Conservation (phyloP, 2,113 vertebrate species). For the Myotis brandtii region DNA sequence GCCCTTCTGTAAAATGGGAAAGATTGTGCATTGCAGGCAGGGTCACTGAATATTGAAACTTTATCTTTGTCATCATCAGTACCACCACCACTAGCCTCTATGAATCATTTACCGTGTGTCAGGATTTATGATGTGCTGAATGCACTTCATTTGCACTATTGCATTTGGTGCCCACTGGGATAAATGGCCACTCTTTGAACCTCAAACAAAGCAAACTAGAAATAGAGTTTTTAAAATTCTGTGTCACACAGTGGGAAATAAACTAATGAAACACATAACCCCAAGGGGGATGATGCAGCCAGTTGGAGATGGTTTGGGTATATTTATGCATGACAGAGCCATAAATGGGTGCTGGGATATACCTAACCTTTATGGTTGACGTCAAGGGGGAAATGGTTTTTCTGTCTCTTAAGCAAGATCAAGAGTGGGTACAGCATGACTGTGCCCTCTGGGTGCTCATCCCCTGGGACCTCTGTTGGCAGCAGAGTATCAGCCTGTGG, state of each 20-base stretch:
- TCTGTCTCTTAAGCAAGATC: slow-evolving; percentile 64
- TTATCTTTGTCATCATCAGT: not conserved
- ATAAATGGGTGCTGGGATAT: slow-evolving; percentile 74
- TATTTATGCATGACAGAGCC: slow-evolving; percentile 56
- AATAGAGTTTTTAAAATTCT: slow-evolving; percentile 42
- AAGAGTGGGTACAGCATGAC: slow-evolving; percentile 20
- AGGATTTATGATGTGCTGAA: not conserved
- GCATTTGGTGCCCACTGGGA: not conserved
- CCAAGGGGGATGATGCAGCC: slow-evolving; percentile 13
- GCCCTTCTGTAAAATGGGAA: not conserved
- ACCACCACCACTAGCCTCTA: not conserved
- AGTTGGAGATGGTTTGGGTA: slow-evolving; percentile 7
- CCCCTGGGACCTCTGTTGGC: slow-evolving; percentile 72
- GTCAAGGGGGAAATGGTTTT: slow-evolving; percentile 63
- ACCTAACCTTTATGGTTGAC: slow-evolving; percentile 79
- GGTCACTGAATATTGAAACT: not conserved
- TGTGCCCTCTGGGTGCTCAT: slow-evolving; percentile 62
- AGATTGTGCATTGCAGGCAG: not conserved
- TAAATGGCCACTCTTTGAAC: slow-evolving; percentile 33
- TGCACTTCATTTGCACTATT: slow-evolving; percentile 37
- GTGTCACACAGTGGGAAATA: slow-evolving; percentile 54
- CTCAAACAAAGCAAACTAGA: slow-evolving; percentile 2
- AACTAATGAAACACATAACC: slow-evolving; percentile 62
- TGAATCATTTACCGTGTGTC: not conserved
- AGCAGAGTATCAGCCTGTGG: slow-evolving; percentile 16